Evolutionary conservation across 92 coral and sea anemone genomes (phyloP), one percentile per base, ranked within the genome.

Genomic region (Zoanthus solanderi): DNA sequence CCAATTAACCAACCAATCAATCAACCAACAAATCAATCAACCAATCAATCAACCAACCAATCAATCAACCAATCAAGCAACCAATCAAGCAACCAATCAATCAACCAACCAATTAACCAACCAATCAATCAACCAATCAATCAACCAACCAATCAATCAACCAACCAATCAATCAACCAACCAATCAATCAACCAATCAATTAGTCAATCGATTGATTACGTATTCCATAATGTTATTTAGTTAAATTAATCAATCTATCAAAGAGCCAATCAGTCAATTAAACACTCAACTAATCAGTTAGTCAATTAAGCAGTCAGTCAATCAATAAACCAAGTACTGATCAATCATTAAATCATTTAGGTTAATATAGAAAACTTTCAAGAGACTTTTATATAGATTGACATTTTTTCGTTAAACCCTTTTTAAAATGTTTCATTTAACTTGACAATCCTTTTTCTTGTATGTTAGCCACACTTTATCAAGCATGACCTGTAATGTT

Each of bases 401-500:
- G 32, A 69, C 69, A 16, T 28, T 63, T 63, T 63, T 63, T 16
- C 16, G 16, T 63, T 63, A 16, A 16, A 63, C 69, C 9, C 9
- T 37, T 37, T 50, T 50, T 50, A 50, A 14, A 63, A 63, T 16
- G 16, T 16, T 63, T 7, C 69, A 63, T 13, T 74, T n/a, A 44
- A 18, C 78, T 50, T 50, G 6, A 50, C 56, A 61, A 29, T 23
- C 4, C 29, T 23, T 76, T 47, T 12, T 76, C 52, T 17, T n/a
- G 81, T 29, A 9, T 48, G 18, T 52, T 76, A 76, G 50, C 61
- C 23, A 2, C 32, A 0, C 12, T 76, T 7, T 42, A 30, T 68
- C 66, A 81, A 81, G 23, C 60, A 81, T 48, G 12, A 45, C 75
- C 56, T 7, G 9, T 63, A 67, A 66, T 42, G 12, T 67, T 45